Evolutionary conservation across 2,888 invertebrate genomes (phyloP), one percentile per base, ranked within the genome.

Genomic region (Hemicrepidius hirtus): DNA sequence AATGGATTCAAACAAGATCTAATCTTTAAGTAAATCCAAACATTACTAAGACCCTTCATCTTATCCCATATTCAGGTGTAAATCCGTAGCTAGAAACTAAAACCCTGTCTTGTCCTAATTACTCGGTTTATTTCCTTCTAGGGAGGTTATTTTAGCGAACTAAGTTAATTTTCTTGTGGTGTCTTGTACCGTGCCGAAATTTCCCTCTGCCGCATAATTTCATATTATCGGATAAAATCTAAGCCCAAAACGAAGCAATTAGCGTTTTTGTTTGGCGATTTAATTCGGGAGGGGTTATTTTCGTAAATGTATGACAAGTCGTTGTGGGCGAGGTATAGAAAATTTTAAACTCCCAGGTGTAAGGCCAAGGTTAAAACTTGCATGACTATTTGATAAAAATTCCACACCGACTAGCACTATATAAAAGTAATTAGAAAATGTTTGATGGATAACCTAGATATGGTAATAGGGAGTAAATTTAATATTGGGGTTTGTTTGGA

Each of bases 321-420:
- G 16, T 7, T 13, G 16, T 13, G 41, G 41, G 41, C 16, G n/a
- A 41, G 41, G 41, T 41, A 41, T 41, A n/a, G 3, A 13, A 46
- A 1, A 28, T 62, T 46, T 62, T 62, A 24, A 62, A 62, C 18
- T 46, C 16, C 21, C 24, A 18, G 16, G 16, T 24, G 41, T 32
- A 62, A 46, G 62, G 62, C 32, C 62, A 62, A 62, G 62, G 62
- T 46, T 46, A 18, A 28, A 28, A 16, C 32, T 32, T 46, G 62
- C 62, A 62, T 62, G 62, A 44, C 62, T 44, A 44, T 62, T 62
- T 62, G 62, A 62, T 62, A 62, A 32, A n/a, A 24, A 62, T 9
- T 24, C 16, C 16, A 21, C 16, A n/a, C n/a, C n/a, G n/a, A n/a
- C n/a, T n/a, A 13, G 46, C 46, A 44, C 18, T 62, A 46, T 62